These are phyloP conservation scores for Phaethornis superciliosus DNA, from an alignment of 2,113 vertebrate genomes.

Conservation along the genomic window DNA sequence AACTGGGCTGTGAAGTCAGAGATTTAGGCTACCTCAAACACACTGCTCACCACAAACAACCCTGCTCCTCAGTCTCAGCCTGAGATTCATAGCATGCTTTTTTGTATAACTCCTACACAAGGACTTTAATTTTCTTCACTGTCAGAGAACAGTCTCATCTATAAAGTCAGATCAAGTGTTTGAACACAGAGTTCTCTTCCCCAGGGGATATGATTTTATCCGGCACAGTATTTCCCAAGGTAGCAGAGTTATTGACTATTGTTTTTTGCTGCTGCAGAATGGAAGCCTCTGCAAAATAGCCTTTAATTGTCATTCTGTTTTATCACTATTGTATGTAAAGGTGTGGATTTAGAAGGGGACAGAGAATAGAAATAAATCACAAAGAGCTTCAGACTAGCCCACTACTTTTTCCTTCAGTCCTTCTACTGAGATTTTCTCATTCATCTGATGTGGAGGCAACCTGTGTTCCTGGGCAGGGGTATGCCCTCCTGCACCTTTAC, in stretches of 20 bases:
- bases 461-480: neutral
- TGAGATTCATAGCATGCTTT: neutral
- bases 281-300: neutral
- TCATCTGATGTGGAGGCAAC: neutral
- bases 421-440: neutral
- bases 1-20: neutral
- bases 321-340: neutral
- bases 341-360: neutral
- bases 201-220: neutral
- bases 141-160: neutral
- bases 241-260: slow-evolving; percentile 14
- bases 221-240: neutral
- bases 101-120: neutral
- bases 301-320: neutral
- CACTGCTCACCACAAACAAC: neutral
- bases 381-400: neutral
- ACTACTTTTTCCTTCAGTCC: neutral
- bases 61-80: neutral
- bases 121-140: slow-evolving; percentile 14
- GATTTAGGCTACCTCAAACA: neutral
- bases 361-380: neutral
- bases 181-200: neutral
- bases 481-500: neutral
- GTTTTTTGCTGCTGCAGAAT: neutral
- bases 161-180: slow-evolving; percentile 23